These are phyloP conservation scores for Hepsetus odoe DNA, from an alignment of 2,113 vertebrate genomes.

Conservation along the genomic window DNA sequence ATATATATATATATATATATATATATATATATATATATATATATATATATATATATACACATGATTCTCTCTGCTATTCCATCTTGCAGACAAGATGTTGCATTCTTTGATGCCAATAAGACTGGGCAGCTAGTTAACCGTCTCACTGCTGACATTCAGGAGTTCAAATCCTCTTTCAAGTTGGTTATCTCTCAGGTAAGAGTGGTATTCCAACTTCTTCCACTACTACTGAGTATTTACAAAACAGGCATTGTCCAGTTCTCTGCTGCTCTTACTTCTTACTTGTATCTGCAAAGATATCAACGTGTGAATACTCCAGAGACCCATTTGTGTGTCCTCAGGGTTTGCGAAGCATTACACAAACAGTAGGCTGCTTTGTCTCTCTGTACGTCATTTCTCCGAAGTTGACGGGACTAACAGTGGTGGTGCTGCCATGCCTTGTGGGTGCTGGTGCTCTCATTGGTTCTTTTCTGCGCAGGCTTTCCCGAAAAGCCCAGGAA, in stretches of 20 bases:
- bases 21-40: too few species aligned
- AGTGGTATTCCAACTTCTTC: background rate
- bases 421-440: conserved; percentile 82
- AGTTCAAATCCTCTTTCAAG: conserved; percentile 97
- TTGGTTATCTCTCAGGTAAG: conserved; percentile 90
- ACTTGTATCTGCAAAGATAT: background rate
- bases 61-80: too few species aligned
- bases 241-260: too few species aligned
- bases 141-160: conserved; percentile 90
- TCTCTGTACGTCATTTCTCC: conserved; percentile 92
- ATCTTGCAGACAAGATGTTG: conserved; percentile 85
- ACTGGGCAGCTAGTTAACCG: conserved; percentile 91
- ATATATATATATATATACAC: too few species aligned
- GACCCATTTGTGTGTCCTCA: conserved; percentile 55
- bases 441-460: conserved; percentile 84
- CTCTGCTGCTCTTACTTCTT: background rate
- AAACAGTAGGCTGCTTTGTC: conserved; percentile 86
- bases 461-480: conserved; percentile 83
- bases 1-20: too few species aligned
- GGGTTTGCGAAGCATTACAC: conserved; percentile 89
- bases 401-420: conserved; percentile 84
- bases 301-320: background rate
- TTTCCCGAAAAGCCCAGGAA: conserved; percentile 89
- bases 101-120: conserved; percentile 89
- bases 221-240: background rate